Conservation (phyloP, 53 echinoderm and acorn worm species). For the Pentamera pediparva region DNA sequence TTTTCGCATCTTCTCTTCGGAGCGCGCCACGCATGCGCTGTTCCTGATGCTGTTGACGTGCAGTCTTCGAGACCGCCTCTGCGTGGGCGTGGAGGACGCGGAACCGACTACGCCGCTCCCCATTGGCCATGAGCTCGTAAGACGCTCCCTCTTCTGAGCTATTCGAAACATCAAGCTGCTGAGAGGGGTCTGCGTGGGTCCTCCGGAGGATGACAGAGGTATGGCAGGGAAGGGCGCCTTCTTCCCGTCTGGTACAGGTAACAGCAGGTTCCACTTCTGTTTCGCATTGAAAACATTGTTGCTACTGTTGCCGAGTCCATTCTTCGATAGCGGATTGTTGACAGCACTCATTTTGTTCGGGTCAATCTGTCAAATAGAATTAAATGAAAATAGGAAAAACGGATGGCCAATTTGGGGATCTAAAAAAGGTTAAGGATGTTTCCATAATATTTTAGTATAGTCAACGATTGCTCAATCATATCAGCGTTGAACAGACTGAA, state of each 20-base stretch:
- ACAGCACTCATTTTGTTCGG: too few species aligned
- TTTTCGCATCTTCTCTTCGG: neutral
- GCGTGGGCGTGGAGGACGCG: too few species aligned
- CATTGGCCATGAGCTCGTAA: neutral
- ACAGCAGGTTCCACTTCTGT: neutral
- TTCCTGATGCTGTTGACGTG: conserved; percentile 20
- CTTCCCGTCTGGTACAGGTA: too few species aligned
- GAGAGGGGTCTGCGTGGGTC: neutral
- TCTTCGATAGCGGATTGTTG: too few species aligned
- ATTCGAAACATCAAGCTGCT: neutral
- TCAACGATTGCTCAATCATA: too few species aligned
- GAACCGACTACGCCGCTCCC: neutral
- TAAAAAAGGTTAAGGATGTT: too few species aligned
- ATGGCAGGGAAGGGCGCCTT: neutral
- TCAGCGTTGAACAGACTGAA: too few species aligned
- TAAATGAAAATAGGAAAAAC: too few species aligned
- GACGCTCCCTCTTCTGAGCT: neutral
- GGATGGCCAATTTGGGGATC: too few species aligned
- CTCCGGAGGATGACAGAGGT: neutral
- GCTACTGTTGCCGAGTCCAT: too few species aligned
- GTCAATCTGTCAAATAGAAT: too few species aligned
- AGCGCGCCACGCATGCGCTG: neutral
- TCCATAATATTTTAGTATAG: too few species aligned
- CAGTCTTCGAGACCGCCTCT: neutral
- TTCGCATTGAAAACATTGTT: neutral